Evolutionary conservation across 2,797 vertebrate genomes (phyloP), one percentile per base, ranked within the genome.

Genomic region (Eupleurogrammus muticus): DNA sequence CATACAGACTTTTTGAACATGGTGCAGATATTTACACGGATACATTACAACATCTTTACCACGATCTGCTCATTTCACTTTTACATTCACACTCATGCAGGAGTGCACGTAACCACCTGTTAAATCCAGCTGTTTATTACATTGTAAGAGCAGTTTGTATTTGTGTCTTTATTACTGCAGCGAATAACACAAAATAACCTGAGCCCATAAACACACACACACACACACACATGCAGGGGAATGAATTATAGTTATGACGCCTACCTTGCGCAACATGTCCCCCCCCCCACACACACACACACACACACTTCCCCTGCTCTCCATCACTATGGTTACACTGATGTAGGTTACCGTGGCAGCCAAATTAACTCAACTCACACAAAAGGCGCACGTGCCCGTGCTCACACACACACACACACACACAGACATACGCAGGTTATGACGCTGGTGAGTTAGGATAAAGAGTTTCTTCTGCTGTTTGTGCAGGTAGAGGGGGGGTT

Each of bases 321-420:
- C 57, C 24, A 53, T 92, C 80, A 52, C 89, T 69, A 92, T 92
- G 89, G 91, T 81, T 86, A 92, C 90, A 60, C 75, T 89, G 88
- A 92, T 93, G 90, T 89, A 82, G 82, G 88, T 91, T 90, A 89
- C 86, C 73, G 67, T 91, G 80, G 87, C 86, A 90, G 85, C 85
- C 60, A 67, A 86, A 73, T 81, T 56, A 79, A 46, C 60, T 79
- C 36, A 64, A 60, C 77, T 62, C 46, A 47, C 23, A 55, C 48
- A 81, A 77, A 68, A 87, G 63, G 38, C 20, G 13, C 79, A 81
- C 70, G 68, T 85, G 79, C 84, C 61, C n/a, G 48, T 60, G 52
- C 47, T 73, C 52, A 51, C 24, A 32, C 55, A 9, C 51, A 60
- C 38, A 64, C 47, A 42, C 61, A 62, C 65, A 48, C 80, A 36